Evolutionary conservation across 23 tunicate genomes (phyloP).

Genomic region (Corella eumyota): DNA sequence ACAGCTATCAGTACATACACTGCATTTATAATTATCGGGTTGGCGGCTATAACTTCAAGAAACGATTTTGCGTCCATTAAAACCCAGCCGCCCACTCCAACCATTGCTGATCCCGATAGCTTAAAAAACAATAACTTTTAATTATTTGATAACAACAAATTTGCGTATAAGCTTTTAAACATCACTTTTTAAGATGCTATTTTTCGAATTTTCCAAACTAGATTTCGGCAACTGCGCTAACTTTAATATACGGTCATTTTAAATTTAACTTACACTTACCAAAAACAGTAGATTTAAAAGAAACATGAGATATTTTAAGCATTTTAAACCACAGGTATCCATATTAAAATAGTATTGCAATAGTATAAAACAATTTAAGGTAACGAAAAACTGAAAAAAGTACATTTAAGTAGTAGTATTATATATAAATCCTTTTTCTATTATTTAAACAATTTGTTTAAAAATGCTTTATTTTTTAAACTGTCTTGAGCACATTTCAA

Average conservation of each 20-base stretch:
- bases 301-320: slow-evolving; percentile 71
- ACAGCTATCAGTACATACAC: slow-evolving; percentile 81
- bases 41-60: slow-evolving; percentile 19
- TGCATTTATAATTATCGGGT: slow-evolving; percentile 51
- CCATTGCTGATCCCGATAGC: slow-evolving; percentile 15
- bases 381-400: no score
- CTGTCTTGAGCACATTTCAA: no score
- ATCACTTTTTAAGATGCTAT: no score
- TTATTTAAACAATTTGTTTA: background rate
- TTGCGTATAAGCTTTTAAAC: no score
- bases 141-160: no score
- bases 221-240: no score
- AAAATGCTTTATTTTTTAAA: no score
- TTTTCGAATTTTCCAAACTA: no score
- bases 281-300: slow-evolving; percentile 77
- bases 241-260: no score
- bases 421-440: background rate
- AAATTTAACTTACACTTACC: slow-evolving; percentile 82
- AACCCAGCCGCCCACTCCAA: slow-evolving; percentile 67
- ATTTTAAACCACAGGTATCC: slow-evolving; percentile 19
- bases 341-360: background rate
- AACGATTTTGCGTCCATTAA: slow-evolving; percentile 47
- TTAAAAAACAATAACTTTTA: background rate
- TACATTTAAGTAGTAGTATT: background rate
- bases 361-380: no score